phyloP scores from a whole-genome alignment of 2,888 invertebrate genomes.

The Panopea generosa region DNA sequence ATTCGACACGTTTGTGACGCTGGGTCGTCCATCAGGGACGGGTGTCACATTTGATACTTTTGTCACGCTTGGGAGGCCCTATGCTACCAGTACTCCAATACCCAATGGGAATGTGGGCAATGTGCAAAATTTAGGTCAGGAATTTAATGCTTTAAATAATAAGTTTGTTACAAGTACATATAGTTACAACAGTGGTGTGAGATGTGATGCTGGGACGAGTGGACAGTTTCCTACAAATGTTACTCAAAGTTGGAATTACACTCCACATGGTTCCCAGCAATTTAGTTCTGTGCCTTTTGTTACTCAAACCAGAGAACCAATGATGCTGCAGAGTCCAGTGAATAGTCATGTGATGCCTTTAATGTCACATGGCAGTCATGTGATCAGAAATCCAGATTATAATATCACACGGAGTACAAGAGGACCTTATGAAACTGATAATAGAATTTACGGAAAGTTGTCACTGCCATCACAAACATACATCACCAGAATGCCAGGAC shows the following conservation, averaged over 20 bases:
- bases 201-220: conserved; percentile 1
- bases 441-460: conserved; percentile 46
- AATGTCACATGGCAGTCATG: conserved; percentile 31
- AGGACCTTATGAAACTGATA: conserved; percentile 48
- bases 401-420: not conserved
- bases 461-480: conserved; percentile 38
- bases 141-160: conserved; percentile 6
- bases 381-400: no score
- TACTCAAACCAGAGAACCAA: conserved; percentile 33
- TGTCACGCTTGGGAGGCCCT: conserved; percentile 61
- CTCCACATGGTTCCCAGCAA: conserved; percentile 19
- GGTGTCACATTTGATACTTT: conserved; percentile 65
- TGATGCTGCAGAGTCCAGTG: not conserved
- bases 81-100: conserved; percentile 59
- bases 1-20: conserved; percentile 64
- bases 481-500: conserved; percentile 24
- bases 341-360: conserved; percentile 1
- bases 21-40: conserved; percentile 52
- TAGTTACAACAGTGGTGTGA: not conserved
- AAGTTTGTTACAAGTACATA: no score
- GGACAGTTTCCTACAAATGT: conserved; percentile 16
- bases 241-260: conserved; percentile 52
- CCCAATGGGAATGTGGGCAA: conserved; percentile 46
- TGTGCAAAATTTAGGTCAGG: conserved; percentile 34
- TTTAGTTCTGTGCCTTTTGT: conserved; percentile 23